Evolutionary conservation across 2,797 vertebrate species (phyloP), one percentile per base, ranked within the genome.

Genomic region (Anabas testudineus): DNA sequence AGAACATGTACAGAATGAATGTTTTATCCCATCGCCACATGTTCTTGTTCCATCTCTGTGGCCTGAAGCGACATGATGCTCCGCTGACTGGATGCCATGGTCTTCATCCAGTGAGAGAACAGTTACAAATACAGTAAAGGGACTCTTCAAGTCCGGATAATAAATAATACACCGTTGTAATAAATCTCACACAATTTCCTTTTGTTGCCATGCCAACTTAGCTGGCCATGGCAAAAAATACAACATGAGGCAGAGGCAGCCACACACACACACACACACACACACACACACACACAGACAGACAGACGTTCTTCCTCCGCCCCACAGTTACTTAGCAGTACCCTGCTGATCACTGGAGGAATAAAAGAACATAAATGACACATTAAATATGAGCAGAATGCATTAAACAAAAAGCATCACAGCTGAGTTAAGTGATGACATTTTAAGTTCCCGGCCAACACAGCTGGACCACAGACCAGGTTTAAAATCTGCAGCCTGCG

Each of bases 141-240:
- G 55, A 70, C 57, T 37, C 22, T 60, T 67, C 36, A 67, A 49
- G 48, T 55, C 60, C 71, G 15, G 0, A 55, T 82, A 80, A 88
- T 87, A 90, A 90, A 90, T 90, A 87, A 87, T 64, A 87, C 34
- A 82, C 72, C 36, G 21, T 63, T 72, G 66, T 49, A 63, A 76
- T 67, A 69, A 79, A 73, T 60, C 71, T 55, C 47, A 47, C 66
- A 69, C 62, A 53, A 49, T 57, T 76, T 78, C 54, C 56, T 75
- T 75, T 67, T 66, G 85, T 85, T 80, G 73, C 71, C 79, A 74
- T 74, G 83, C 63, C 83, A 82, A 85, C 76, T 47, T 37, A 62
- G 67, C 68, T 61, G 64, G 53, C 53, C 61, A 56, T 55, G 54
- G 16, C 9, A 34, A 64, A 55, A 68, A 7, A 13, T 56, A 56